Conservation (phyloP, 2,113 vertebrate genomes). For the Balaeniceps rex region DNA sequence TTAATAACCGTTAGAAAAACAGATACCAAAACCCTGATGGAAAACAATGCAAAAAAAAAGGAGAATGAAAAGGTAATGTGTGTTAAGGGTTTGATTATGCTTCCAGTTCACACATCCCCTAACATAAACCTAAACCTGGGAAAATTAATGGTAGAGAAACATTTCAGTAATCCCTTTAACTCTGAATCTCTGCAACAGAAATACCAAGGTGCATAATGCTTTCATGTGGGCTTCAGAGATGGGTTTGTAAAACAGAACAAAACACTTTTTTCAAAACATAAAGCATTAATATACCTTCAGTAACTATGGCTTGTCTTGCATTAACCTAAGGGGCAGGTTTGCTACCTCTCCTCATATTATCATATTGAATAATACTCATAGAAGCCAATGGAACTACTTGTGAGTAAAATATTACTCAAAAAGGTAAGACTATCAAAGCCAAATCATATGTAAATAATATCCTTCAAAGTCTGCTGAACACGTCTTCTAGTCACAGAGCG, state of each 20-base stretch:
- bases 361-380: not conserved
- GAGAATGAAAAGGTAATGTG: not conserved
- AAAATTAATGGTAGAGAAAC: not conserved
- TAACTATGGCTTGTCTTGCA: not conserved
- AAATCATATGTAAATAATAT: conserved; percentile 27
- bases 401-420: not conserved
- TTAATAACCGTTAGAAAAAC: not conserved
- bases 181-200: not conserved
- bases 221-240: not conserved
- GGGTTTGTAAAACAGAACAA: not conserved
- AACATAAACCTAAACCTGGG: not conserved
- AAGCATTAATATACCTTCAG: not conserved
- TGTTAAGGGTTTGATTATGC: not conserved
- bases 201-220: not conserved
- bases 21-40: not conserved
- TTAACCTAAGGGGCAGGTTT: not conserved
- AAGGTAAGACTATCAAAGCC: not conserved
- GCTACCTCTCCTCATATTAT: not conserved
- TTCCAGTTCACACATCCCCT: not conserved
- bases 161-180: not conserved
- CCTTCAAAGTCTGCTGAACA: conserved; percentile 35
- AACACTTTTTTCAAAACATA: not conserved
- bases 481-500: not conserved
- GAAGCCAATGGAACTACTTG: not conserved
- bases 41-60: not conserved